Conservation (phyloP, 2,888 invertebrate genomes). For the Didymodactylos carnosus region DNA sequence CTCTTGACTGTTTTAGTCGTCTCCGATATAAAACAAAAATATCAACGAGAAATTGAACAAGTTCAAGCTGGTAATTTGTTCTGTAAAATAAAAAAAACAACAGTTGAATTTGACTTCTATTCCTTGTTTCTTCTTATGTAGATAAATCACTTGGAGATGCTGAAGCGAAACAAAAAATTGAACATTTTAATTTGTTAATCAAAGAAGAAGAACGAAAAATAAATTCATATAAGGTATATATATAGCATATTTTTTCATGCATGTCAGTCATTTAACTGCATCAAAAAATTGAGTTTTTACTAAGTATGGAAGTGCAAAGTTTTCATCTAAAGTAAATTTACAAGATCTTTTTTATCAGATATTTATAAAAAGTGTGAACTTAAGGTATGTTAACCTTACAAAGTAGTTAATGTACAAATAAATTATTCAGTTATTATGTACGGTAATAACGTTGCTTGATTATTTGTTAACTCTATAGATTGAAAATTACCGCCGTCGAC, state of each 20-base stretch:
- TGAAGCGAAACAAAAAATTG: neutral
- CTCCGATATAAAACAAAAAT: neutral
- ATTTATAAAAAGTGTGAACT: too few species aligned
- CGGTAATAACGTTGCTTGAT: neutral
- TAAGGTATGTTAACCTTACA: too few species aligned
- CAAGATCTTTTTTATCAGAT: neutral
- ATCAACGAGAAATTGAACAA: neutral
- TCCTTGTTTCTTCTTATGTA: neutral
- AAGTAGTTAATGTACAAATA: neutral
- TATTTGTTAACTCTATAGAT: neutral
- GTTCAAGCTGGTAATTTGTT: neutral
- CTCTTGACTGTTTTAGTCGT: too few species aligned
- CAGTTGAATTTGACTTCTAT: neutral
- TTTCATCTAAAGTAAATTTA: too few species aligned
- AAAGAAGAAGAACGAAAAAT: neutral
- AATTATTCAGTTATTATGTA: neutral
- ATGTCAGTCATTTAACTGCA: too few species aligned
- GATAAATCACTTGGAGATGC: neutral
- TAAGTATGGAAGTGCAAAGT: too few species aligned
- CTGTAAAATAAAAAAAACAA: neutral
- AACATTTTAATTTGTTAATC: neutral
- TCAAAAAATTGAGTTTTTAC: too few species aligned
- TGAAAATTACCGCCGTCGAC: constrained; percentile 75
- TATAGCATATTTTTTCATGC: neutral
- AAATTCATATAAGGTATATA: neutral